Conservation (phyloP, 2,888 invertebrate species). For the Tenthredo scrophulariae region DNA sequence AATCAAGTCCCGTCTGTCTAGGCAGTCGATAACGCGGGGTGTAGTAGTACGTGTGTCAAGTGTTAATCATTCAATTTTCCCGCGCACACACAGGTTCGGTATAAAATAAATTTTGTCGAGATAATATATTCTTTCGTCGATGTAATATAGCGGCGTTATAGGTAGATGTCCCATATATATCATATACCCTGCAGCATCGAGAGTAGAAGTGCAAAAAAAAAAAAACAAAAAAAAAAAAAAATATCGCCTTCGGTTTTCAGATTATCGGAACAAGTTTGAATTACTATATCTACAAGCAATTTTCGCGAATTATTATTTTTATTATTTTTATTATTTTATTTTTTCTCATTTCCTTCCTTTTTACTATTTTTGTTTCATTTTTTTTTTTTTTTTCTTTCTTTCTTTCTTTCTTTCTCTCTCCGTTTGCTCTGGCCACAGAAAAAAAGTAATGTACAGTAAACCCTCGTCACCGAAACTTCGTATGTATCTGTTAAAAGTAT, state of each 20-base stretch:
- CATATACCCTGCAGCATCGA: too few species aligned
- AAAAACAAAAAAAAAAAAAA: too few species aligned
- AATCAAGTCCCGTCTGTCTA: neutral
- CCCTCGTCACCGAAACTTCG: neutral
- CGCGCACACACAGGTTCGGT: neutral
- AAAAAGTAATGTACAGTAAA: neutral
- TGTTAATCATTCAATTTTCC: neutral
- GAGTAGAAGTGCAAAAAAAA: too few species aligned
- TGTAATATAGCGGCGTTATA: neutral
- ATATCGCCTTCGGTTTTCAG: too few species aligned
- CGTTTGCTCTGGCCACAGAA: neutral
- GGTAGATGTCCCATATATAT: too few species aligned
- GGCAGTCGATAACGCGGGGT: neutral
- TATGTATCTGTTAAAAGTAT: neutral
- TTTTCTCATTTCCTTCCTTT: neutral
- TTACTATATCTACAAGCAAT: neutral
- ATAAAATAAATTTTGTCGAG: neutral
- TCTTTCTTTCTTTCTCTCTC: neutral
- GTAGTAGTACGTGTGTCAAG: neutral
- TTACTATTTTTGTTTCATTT: neutral
- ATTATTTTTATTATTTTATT: too few species aligned
- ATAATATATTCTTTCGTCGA: neutral
- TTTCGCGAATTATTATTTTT: neutral
- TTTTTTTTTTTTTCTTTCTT: neutral
- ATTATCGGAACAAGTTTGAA: too few species aligned